These are phyloP conservation scores for Poecilia wingei DNA, from an alignment of 2,797 vertebrate genomes.

Conservation along the genomic window DNA sequence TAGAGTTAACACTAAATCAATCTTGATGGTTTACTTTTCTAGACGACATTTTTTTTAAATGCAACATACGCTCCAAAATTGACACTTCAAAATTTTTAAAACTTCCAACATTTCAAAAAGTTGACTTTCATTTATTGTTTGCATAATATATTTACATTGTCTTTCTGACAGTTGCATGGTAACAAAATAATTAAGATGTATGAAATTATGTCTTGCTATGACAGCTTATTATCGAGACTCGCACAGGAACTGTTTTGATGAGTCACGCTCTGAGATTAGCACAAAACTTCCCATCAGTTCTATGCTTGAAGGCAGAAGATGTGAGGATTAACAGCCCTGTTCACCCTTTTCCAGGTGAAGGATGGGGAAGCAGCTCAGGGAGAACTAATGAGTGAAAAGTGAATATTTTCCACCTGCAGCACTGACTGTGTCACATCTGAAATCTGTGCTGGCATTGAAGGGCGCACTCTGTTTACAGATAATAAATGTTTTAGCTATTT, in stretches of 20 bases:
- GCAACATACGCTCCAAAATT: not conserved
- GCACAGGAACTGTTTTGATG: conserved; percentile 16
- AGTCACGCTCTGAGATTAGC: conserved; percentile 51
- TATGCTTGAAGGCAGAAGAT: conserved; percentile 49
- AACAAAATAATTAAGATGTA: not conserved
- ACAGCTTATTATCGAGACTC: not conserved
- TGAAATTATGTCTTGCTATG: not conserved
- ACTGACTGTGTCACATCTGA: conserved; percentile 22
- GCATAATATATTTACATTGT: not conserved
- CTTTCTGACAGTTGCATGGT: not conserved
- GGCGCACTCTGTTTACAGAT: conserved; percentile 3
- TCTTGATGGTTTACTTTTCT: not conserved
- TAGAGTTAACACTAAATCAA: not conserved
- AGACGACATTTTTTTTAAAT: not conserved
- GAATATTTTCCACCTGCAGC: conserved; percentile 50
- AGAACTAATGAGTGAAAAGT: conserved; percentile 36
- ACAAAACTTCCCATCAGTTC: conserved; percentile 41
- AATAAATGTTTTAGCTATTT: conserved; percentile 10
- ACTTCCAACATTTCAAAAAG: not conserved
- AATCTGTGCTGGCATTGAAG: conserved; percentile 9
- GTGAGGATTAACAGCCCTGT: conserved; percentile 44
- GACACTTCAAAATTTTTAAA: not conserved
- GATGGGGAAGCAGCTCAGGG: conserved; percentile 18
- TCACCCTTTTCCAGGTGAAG: conserved; percentile 31
- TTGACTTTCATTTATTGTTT: not conserved